Conservation (phyloP, 2,113 vertebrate genomes). For the Dromaius novaehollandiae region DNA sequence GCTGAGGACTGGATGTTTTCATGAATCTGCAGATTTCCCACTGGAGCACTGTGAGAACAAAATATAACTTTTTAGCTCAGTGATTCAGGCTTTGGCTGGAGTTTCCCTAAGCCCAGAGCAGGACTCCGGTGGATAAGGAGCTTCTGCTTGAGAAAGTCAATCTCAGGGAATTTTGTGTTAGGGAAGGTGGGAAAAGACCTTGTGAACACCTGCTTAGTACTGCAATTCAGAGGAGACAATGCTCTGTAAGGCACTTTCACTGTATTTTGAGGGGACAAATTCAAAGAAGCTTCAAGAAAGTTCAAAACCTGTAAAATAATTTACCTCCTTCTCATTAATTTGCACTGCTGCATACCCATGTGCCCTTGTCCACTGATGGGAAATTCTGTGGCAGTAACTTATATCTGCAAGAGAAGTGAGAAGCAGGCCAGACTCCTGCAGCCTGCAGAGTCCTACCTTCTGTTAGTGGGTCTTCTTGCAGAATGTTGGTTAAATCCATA, state of each 20-base stretch:
- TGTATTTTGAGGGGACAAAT: not conserved
- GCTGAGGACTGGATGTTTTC: not conserved
- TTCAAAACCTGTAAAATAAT: not conserved
- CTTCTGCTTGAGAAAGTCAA: not conserved
- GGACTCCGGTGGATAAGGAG: not conserved
- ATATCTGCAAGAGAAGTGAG: not conserved
- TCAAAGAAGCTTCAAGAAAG: not conserved
- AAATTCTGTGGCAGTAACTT: not conserved
- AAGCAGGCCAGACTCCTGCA: not conserved
- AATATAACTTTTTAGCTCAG: conserved; percentile 10
- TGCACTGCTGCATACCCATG: not conserved
- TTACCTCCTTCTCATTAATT: not conserved
- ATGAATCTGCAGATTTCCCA: conserved; percentile 46
- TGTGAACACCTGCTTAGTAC: not conserved
- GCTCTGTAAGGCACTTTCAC: not conserved
- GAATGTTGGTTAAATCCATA: not conserved
- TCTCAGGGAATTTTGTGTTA: not conserved
- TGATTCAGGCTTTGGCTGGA: not conserved
- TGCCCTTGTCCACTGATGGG: not conserved
- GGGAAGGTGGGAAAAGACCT: not conserved
- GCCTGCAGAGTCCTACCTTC: not conserved
- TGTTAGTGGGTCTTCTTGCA: not conserved
- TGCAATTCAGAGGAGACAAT: not conserved
- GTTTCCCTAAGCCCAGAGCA: not conserved
- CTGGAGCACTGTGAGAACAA: conserved; percentile 15